A percentile compares a stretch with the other conserved stretches of the same genome.
Evolutionary conservation across 1,140 invertebrate genomes (phyloP).

Genomic region (Cylas formicarius): DNA sequence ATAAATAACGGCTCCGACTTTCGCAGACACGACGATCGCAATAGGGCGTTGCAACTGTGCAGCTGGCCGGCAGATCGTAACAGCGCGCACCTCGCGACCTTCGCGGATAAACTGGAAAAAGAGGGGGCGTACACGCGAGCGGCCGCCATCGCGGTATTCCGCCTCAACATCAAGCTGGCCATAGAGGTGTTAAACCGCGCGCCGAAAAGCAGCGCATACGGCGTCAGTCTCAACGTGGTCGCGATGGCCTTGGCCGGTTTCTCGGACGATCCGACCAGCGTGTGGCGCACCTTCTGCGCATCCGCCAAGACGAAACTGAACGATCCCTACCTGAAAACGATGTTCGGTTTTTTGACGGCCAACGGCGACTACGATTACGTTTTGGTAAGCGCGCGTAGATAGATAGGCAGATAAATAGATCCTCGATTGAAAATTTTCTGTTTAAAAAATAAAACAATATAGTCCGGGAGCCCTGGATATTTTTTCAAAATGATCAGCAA

Average conservation of each 20-base stretch:
- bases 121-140: conserved; percentile 69
- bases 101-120: conserved; percentile 55
- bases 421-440: too few relatives aligned
- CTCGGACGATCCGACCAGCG: conserved; percentile 69
- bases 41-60: conserved; percentile 74
- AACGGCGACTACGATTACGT: conserved; percentile 72
- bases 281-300: conserved; percentile 76
- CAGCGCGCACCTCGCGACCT: conserved; percentile 40
- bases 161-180: conserved; percentile 73
- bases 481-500: too few relatives aligned
- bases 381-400: conserved; percentile 68
- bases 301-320: conserved; percentile 62
- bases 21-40: conserved; percentile 65
- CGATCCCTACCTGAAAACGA: conserved; percentile 84
- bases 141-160: conserved; percentile 85
- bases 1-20: conserved; percentile 28
- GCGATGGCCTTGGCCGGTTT: conserved; percentile 88
- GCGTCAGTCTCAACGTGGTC: conserved; percentile 53
- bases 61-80: conserved; percentile 77
- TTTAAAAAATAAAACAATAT: too few relatives aligned
- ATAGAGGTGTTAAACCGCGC: conserved; percentile 77
- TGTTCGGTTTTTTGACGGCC: conserved; percentile 85
- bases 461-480: too few relatives aligned
- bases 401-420: too few relatives aligned
- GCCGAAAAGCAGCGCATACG: conserved; percentile 42